phyloP scores from a whole-genome alignment of 2,113 vertebrate species.

The Siniperca knerii region DNA sequence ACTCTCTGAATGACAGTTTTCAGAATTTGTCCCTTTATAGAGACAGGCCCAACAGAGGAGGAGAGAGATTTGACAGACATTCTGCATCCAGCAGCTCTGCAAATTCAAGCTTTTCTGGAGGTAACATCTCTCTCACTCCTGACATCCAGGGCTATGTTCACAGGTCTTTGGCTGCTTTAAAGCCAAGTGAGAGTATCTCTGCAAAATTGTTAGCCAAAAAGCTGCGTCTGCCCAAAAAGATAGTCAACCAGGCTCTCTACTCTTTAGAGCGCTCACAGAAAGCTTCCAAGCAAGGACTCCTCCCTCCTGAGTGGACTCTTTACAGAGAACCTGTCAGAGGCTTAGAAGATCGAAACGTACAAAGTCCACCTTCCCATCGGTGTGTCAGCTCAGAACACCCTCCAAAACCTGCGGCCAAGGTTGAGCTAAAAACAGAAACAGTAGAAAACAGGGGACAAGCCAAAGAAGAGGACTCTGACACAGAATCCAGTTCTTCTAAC shows the following conservation, averaged over 20 bases:
- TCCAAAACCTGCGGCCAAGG: constrained; percentile 15
- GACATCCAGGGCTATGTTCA: constrained; percentile 74
- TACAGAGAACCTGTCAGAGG: constrained; percentile 33
- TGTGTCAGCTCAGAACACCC: constrained; percentile 9
- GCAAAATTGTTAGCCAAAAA: constrained; percentile 81
- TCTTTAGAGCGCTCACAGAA: constrained; percentile 77
- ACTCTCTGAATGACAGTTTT: constrained; percentile 66
- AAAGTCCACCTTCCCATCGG: neutral
- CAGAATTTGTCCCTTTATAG: constrained; percentile 66
- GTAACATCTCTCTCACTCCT: constrained; percentile 60
- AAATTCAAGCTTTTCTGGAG: constrained; percentile 11
- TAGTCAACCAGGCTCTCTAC: constrained; percentile 89
- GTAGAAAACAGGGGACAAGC: neutral
- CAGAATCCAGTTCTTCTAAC: constrained; percentile 70
- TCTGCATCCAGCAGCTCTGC: constrained; percentile 29
- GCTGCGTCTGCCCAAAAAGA: constrained; percentile 84
- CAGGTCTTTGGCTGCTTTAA: constrained; percentile 77
- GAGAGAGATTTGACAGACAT: constrained; percentile 41
- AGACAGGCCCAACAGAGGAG: constrained; percentile 33
- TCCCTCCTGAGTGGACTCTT: constrained; percentile 87
- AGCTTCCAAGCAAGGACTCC: constrained; percentile 70
- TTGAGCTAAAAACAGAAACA: constrained; percentile 41
- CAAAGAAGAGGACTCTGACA: constrained; percentile 48
- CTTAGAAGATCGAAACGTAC: neutral
- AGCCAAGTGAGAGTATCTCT: constrained; percentile 70